Base-by-base conservation (phyloP, 1,140 invertebrate species). In the Cotesia chilonis region DNA sequence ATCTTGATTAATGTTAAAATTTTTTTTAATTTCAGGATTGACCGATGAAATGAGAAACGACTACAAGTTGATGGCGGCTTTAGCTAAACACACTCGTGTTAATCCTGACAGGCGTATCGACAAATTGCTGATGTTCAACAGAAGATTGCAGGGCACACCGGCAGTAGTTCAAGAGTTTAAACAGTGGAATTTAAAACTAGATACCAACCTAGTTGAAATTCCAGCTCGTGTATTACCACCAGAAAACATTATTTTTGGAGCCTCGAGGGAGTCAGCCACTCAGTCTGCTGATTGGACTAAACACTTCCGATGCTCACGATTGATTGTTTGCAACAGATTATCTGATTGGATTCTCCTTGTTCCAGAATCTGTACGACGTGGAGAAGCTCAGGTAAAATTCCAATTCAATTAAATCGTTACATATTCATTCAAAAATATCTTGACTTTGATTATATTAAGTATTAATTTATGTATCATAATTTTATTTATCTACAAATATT, bases 61-160 rank as follows among this genome's bases (percentile, higher is more conserved):
- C 79, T 89, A 88, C 73, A 80, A 75, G 63, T 82, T 94, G 0
- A 94, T 94, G 92, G 80, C 83, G 12, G 83, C 89, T 0, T 81
- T 94, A 59, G 85, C 89, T 0, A 78, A 84, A 0, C 87, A 93
- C 76, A 94, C 93, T 0, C 87, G 93, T 14, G 86, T 94, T 4
- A 86, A 84, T 14, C 92, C 93, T 0, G 78, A 81, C 3, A 73
- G 76, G 1, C 85, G 93, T 10, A 91, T 93, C 2, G 78, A 90
- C 2, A 91, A 90, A 75, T 81, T 94, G 12, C 61, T 89, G 0
- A 47, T 71, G 0, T 94, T 94, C 73, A 91, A 91, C 69, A 74
- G 78, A 4, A 84, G 92, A 0, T 78, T 94, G 3, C 83, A 84
- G 1, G 78, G 73, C 3, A 88, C 87, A 0, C 79, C 77, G 0